phyloP scores from a whole-genome alignment of 2,797 vertebrate genomes.

The Parauchenoglanis ngamensis region DNA sequence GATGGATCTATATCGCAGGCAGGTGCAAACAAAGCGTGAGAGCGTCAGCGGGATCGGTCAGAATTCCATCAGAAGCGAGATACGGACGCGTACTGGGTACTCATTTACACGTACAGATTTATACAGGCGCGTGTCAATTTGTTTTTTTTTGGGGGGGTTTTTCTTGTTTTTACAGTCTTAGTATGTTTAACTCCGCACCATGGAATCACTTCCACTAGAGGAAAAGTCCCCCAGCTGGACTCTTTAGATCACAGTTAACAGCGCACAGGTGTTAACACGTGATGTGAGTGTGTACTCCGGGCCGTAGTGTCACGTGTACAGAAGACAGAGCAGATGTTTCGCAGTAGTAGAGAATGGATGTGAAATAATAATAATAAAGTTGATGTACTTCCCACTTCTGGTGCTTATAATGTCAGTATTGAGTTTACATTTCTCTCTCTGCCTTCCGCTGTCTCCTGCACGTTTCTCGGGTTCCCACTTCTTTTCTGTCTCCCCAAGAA shows the following conservation, averaged over 20 bases:
- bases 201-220: too few relatives aligned
- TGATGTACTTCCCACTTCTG: neutral
- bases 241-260: neutral
- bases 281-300: neutral
- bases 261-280: too few relatives aligned
- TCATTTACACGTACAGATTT: neutral
- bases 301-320: neutral
- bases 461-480: neutral
- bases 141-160: neutral
- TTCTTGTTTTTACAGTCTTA: too few relatives aligned
- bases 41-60: neutral
- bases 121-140: neutral
- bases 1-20: neutral
- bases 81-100: neutral
- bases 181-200: neutral
- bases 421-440: neutral
- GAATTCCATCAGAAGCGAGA: neutral
- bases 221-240: neutral
- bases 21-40: neutral
- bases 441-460: neutral
- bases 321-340: neutral
- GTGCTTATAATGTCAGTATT: neutral
- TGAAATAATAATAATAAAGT: neutral
- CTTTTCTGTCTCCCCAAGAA: neutral
- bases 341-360: neutral